Evolutionary conservation across 2,113 vertebrate species (phyloP).

Genomic region (Ceuthmochares aereus): DNA sequence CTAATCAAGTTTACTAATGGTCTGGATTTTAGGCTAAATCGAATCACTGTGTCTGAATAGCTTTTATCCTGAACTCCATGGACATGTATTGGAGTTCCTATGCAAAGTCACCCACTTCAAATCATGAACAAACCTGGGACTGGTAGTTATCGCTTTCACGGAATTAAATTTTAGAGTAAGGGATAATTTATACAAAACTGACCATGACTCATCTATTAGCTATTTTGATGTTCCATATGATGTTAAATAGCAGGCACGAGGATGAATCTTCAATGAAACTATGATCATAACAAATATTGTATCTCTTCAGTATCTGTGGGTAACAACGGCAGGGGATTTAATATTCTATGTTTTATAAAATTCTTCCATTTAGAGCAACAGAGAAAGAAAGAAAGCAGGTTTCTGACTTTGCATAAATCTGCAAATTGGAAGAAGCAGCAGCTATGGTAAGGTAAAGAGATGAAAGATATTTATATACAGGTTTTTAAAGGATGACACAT

Average conservation of each 20-base stretch:
- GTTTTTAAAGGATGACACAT: neutral
- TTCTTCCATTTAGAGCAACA: neutral
- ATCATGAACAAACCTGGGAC: neutral
- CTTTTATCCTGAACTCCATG: neutral
- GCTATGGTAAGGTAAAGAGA: neutral
- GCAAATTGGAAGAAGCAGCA: neutral
- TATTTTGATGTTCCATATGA: neutral
- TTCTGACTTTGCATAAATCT: neutral
- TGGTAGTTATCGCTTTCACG: neutral
- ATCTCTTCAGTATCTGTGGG: neutral
- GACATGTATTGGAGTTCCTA: neutral
- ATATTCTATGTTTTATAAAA: neutral
- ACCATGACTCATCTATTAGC: neutral
- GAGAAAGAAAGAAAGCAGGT: neutral
- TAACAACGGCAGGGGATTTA: neutral
- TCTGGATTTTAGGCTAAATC: neutral
- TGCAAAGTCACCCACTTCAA: neutral
- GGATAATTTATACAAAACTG: neutral
- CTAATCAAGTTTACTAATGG: neutral
- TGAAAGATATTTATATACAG: neutral
- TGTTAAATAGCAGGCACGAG: neutral
- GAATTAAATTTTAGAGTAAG: neutral
- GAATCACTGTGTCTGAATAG: neutral
- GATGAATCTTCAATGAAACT: neutral
- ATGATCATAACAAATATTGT: neutral